Conservation (phyloP, 2,113 vertebrate species). For the Guaruba guarouba region DNA sequence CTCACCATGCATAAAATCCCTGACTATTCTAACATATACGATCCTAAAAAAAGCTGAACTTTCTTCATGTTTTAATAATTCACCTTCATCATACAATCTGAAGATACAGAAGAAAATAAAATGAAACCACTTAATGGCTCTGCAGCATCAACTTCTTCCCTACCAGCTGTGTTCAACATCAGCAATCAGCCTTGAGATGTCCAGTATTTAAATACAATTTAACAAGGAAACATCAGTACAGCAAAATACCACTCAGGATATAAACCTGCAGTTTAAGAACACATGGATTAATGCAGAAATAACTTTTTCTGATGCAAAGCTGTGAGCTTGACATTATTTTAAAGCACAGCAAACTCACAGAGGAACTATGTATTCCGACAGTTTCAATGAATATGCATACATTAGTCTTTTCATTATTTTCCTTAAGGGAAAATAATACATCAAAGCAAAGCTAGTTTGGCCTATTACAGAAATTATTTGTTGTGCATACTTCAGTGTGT, state of each 20-base stretch:
- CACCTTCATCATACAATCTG: not conserved
- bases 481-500: not conserved
- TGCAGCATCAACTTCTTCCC: not conserved
- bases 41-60: not conserved
- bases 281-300: not conserved
- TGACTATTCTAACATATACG: not conserved
- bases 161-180: not conserved
- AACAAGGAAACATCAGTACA: not conserved
- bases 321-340: not conserved
- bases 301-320: constrained; percentile 24
- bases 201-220: not conserved
- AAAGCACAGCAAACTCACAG: constrained; percentile 11
- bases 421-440: constrained; percentile 22
- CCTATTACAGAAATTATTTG: not conserved
- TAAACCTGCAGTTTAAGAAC: constrained; percentile 14
- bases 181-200: not conserved
- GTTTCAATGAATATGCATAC: constrained; percentile 24
- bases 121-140: not conserved
- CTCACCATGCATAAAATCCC: not conserved
- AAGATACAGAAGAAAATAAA: not conserved
- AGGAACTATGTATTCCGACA: not conserved
- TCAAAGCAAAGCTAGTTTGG: constrained; percentile 28
- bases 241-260: not conserved
- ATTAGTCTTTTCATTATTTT: not conserved
- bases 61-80: not conserved